These are phyloP conservation scores for Heterodera carotae DNA, from an alignment of 1,140 invertebrate species.

Conservation along the genomic window DNA sequence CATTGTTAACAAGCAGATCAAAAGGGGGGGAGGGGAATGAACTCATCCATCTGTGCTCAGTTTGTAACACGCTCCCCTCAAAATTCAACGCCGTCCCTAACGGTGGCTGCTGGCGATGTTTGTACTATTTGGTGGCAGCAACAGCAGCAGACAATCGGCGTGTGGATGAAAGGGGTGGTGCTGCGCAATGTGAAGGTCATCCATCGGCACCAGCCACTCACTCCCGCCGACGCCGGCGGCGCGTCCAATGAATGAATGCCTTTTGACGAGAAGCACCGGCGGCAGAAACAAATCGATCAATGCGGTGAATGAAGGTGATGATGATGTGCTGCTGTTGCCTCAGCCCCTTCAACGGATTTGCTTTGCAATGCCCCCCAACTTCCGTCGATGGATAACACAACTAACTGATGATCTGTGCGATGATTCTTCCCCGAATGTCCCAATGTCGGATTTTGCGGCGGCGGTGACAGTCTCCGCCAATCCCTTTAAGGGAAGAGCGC, in stretches of 20 bases:
- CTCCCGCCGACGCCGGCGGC: no score
- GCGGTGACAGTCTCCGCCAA: constrained; percentile 16
- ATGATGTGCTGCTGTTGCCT: constrained; percentile 1
- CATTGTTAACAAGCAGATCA: no score
- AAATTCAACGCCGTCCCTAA: neutral
- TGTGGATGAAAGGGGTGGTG: neutral
- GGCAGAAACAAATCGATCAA: constrained; percentile 1
- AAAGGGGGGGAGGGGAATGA: neutral
- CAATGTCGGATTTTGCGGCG: neutral
- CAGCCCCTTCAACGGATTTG: neutral
- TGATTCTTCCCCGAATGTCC: neutral
- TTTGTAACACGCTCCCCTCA: neutral
- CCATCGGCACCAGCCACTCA: constrained; percentile 1
- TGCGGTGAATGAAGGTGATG: neutral
- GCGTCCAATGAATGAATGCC: no score
- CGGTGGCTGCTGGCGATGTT: constrained; percentile 4
- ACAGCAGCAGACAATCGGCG: neutral
- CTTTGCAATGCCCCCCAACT: neutral
- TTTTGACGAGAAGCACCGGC: neutral
- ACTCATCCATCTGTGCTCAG: neutral
- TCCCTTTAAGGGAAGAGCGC: neutral
- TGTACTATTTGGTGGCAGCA: constrained; percentile 12
- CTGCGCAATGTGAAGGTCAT: constrained; percentile 10
- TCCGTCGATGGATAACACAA: neutral
- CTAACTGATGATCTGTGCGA: neutral